These are phyloP conservation scores for Actinemys pallida DNA, from an alignment of 2,113 vertebrate genomes.

Conservation along the genomic window DNA sequence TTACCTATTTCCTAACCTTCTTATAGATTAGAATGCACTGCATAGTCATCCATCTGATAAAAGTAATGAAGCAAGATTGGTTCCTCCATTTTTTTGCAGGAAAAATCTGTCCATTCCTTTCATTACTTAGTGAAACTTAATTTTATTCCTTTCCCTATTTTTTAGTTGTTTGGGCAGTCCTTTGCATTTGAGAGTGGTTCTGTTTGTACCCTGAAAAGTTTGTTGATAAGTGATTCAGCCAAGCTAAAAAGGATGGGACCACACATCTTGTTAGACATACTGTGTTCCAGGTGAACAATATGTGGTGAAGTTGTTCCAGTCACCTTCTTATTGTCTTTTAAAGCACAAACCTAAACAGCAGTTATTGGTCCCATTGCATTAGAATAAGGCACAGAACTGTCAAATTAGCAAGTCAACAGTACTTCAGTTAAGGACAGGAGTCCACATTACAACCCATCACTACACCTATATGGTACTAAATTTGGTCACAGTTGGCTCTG, in stretches of 20 bases:
- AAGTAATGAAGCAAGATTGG: neutral
- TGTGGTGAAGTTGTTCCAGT: neutral
- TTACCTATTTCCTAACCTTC: constrained; percentile 58
- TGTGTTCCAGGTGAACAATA: neutral
- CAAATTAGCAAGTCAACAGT: neutral
- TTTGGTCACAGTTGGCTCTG: neutral
- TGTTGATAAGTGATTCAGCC: neutral
- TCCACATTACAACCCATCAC: neutral
- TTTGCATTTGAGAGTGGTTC: constrained; percentile 48
- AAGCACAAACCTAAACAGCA: neutral
- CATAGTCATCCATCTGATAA: constrained; percentile 59
- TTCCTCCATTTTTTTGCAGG: neutral
- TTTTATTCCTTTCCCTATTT: neutral
- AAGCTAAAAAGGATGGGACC: neutral
- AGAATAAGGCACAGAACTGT: neutral
- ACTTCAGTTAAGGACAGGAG: neutral
- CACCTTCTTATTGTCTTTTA: neutral
- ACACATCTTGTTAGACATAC: neutral
- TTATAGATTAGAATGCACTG: constrained; percentile 58
- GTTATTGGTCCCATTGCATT: neutral
- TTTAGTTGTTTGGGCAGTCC: neutral
- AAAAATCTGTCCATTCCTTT: constrained; percentile 23
- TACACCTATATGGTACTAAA: neutral
- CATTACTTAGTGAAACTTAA: constrained; percentile 36
- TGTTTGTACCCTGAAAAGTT: constrained; percentile 12